A percentile compares a stretch with the other conserved stretches of the same genome.
phyloP scores from a whole-genome alignment of 2,113 vertebrate genomes.

The Motacilla alba region DNA sequence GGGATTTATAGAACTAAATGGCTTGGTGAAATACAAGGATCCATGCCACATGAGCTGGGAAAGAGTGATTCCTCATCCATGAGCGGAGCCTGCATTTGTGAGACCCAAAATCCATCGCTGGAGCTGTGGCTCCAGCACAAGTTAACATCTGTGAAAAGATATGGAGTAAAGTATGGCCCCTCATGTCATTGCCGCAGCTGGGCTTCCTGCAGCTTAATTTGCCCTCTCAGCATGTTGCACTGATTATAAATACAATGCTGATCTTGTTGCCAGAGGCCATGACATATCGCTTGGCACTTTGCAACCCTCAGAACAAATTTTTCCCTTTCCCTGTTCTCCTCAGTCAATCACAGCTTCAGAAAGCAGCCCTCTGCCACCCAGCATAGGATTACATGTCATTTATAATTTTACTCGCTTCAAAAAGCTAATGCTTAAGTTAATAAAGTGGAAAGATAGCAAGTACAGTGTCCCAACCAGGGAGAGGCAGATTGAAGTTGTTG shows the following conservation, averaged over 20 bases:
- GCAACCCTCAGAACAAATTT: conserved; percentile 28
- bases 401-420: conserved; percentile 55
- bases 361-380: conserved; percentile 28
- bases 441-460: conserved; percentile 60
- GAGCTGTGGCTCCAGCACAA: neutral
- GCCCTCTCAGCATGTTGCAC: conserved; percentile 40
- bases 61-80: conserved; percentile 50
- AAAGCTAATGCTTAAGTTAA: conserved; percentile 62
- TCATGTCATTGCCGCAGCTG: conserved; percentile 48
- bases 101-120: neutral
- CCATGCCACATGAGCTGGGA: neutral
- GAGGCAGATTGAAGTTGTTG: conserved; percentile 21
- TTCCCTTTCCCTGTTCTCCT: conserved; percentile 55
- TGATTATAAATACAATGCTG: conserved; percentile 57
- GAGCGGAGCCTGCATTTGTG: neutral
- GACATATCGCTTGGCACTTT: conserved; percentile 40
- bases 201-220: conserved; percentile 46
- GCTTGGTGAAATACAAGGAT: conserved; percentile 54
- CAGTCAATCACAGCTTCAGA: conserved; percentile 8
- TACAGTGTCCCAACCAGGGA: neutral
- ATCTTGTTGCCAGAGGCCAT: conserved; percentile 32
- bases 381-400: conserved; percentile 49
- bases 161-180: conserved; percentile 30
- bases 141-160: conserved; percentile 57
- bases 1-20: conserved; percentile 64